A percentile compares a stretch with the other conserved stretches of the same genome.
phyloP scores from a whole-genome alignment of 2,113 vertebrate species.

The Syngnathoides biaculeatus region DNA sequence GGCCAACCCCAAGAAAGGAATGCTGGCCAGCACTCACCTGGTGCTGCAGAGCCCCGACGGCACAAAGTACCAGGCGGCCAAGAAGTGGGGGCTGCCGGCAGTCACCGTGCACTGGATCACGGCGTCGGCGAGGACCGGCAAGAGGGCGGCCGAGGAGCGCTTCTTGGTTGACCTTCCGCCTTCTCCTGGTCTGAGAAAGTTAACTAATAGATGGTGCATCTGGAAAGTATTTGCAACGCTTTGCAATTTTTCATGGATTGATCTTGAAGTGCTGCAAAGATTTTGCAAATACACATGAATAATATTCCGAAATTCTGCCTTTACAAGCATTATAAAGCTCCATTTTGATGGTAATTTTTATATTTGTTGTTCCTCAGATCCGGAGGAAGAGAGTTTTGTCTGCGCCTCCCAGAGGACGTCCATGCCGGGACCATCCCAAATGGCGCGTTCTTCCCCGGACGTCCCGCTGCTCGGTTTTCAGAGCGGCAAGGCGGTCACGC shows the following conservation, averaged over 20 bases:
- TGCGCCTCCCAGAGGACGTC: constrained; percentile 68
- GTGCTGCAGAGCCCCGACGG: constrained; percentile 82
- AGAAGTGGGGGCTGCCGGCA: constrained; percentile 91
- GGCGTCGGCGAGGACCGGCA: constrained; percentile 80
- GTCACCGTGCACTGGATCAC: constrained; percentile 86
- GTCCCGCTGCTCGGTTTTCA: constrained; percentile 62
- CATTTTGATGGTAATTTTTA: neutral
- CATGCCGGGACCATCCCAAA: constrained; percentile 34
- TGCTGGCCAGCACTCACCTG: constrained; percentile 92
- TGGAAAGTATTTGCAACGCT: neutral
- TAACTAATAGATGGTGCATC: neutral
- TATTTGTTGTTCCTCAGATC: constrained; percentile 49
- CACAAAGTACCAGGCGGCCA: constrained; percentile 92
- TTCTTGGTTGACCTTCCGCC: constrained; percentile 79
- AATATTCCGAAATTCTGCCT: neutral
- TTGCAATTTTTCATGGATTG: neutral
- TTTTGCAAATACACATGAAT: neutral
- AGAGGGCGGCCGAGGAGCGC: constrained; percentile 76
- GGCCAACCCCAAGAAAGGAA: constrained; percentile 84
- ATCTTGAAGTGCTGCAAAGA: neutral
- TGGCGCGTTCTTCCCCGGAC: constrained; percentile 47
- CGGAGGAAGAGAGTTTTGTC: constrained; percentile 71
- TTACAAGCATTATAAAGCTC: neutral
- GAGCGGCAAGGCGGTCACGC: constrained; percentile 76
- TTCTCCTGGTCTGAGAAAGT: constrained; percentile 72